phyloP scores from a whole-genome alignment of 2,797 vertebrate species.

The Amniataba percoides region DNA sequence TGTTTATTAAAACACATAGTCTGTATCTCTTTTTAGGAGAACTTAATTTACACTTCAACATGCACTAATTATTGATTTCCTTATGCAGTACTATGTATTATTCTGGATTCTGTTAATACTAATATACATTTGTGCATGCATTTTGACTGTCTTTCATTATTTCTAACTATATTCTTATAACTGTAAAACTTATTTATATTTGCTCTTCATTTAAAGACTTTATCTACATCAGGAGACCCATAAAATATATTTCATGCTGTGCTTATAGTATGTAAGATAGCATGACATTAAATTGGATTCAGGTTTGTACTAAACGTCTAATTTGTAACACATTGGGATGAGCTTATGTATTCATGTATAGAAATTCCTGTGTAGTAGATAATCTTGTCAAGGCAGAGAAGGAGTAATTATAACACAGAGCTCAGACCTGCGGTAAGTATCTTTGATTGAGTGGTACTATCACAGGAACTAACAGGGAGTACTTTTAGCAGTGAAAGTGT shows the following conservation, averaged over 20 bases:
- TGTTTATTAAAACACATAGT: constrained; percentile 24
- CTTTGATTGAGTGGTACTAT: constrained; percentile 47
- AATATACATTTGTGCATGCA: not conserved
- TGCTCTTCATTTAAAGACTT: too few species aligned
- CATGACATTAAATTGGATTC: constrained; percentile 7
- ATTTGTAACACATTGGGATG: not conserved
- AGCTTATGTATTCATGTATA: not conserved
- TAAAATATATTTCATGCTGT: not conserved
- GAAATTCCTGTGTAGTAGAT: constrained; percentile 1
- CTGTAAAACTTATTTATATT: too few species aligned
- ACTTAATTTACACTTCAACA: not conserved
- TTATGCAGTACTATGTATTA: not conserved
- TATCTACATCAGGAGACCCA: too few species aligned
- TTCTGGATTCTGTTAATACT: not conserved
- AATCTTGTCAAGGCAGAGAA: constrained; percentile 1
- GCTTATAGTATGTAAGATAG: not conserved
- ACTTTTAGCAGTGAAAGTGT: constrained; percentile 36
- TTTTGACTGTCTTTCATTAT: not conserved
- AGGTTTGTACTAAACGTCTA: not conserved
- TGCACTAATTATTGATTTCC: constrained; percentile 6
- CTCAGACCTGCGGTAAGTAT: not conserved
- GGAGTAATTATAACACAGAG: not conserved
- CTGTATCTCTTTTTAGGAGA: constrained; percentile 21
- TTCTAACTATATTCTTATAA: too few species aligned
- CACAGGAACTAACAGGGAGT: constrained; percentile 44